Evolutionary conservation across 2,888 invertebrate genomes (phyloP).

Genomic region (Masnerella sp.): DNA sequence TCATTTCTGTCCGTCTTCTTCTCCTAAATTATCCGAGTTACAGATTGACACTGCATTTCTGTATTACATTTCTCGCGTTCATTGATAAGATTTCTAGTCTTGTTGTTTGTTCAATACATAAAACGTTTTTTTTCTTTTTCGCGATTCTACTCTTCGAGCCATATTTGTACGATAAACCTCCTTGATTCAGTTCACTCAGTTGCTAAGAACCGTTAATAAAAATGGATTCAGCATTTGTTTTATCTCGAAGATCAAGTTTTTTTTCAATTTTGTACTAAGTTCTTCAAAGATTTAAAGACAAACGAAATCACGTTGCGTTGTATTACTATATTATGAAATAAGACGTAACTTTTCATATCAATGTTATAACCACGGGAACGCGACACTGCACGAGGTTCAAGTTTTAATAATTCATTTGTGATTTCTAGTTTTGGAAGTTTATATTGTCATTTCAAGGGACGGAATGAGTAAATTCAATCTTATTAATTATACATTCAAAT

Average conservation of each 20-base stretch:
- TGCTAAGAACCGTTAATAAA: background rate
- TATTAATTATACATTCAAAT: conserved; percentile 8
- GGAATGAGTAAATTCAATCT: conserved; percentile 11
- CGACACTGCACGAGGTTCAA: conserved; percentile 5
- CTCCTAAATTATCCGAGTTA: conserved; percentile 2
- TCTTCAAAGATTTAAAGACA: no score
- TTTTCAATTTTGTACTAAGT: background rate
- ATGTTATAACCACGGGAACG: conserved; percentile 1
- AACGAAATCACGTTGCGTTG: background rate
- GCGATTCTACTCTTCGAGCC: conserved; percentile 4
- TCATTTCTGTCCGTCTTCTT: background rate
- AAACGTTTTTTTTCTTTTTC: background rate
- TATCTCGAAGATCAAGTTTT: background rate
- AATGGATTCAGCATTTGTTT: background rate
- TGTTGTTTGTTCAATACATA: conserved; percentile 28
- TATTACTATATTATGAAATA: conserved; percentile 6
- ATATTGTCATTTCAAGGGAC: conserved; percentile 11
- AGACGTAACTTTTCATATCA: conserved; percentile 16
- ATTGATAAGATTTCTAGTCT: conserved; percentile 16
- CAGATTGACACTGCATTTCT: conserved; percentile 2
- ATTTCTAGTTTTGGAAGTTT: conserved; percentile 20
- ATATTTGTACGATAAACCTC: conserved; percentile 19
- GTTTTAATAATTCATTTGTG: conserved; percentile 27
- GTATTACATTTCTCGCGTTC: conserved; percentile 12
- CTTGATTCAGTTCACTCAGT: background rate